These are phyloP conservation scores for Stratiolaelaps scimitus DNA, from an alignment of 1,140 invertebrate genomes.

Conservation along the genomic window DNA sequence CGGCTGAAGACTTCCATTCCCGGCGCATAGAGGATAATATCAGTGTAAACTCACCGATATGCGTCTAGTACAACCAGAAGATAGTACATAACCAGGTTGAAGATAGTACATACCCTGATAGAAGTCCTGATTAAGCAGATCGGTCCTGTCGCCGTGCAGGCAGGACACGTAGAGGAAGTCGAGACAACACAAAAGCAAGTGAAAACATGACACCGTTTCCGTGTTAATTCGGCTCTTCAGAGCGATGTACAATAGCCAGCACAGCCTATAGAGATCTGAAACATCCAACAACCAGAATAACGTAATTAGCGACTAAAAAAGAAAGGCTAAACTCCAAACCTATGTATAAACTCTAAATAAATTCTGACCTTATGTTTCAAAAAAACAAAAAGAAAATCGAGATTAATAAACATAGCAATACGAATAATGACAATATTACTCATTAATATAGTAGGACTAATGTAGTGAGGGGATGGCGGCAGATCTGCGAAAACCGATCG, in stretches of 20 bases:
- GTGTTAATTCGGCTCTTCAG: constrained; percentile 39
- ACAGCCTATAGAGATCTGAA: constrained; percentile 28
- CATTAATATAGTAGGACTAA: too few species aligned
- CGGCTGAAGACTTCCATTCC: too few species aligned
- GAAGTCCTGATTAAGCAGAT: constrained; percentile 72
- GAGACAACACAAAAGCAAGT: constrained; percentile 72
- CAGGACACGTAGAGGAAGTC: constrained; percentile 81
- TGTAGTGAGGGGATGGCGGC: too few species aligned
- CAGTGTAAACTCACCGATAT: too few species aligned
- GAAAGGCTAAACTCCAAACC: too few species aligned
- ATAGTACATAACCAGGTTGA: not conserved
- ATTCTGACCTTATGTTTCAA: too few species aligned
- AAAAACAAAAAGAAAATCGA: too few species aligned
- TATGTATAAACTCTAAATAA: too few species aligned
- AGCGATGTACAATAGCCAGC: constrained; percentile 31
- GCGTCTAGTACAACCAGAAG: not conserved
- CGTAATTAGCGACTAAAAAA: not conserved
- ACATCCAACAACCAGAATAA: not conserved
- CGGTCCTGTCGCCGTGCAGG: constrained; percentile 60
- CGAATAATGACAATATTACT: too few species aligned
- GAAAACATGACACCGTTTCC: constrained; percentile 67
- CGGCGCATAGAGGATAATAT: too few species aligned
- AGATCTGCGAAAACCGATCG: too few species aligned
- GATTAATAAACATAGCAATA: too few species aligned
- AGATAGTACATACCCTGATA: constrained; percentile 36